phyloP scores from a whole-genome alignment of 2,888 invertebrate genomes.

The Ectemnius continuus region DNA sequence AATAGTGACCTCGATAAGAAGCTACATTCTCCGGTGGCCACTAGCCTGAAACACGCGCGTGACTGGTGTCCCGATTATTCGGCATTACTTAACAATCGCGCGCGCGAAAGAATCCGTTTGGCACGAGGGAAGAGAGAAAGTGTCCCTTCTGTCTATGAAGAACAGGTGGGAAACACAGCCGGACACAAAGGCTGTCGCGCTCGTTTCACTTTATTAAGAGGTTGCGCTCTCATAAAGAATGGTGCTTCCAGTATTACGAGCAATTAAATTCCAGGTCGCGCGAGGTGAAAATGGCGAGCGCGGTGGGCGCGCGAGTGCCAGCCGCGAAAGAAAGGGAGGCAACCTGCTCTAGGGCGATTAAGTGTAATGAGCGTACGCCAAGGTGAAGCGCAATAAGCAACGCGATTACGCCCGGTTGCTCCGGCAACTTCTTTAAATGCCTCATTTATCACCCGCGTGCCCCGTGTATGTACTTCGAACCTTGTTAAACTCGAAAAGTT shows the following conservation, averaged over 20 bases:
- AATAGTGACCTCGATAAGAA: too few relatives aligned
- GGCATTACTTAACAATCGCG: too few relatives aligned
- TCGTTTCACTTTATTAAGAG: constrained; percentile 10
- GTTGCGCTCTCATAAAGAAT: constrained; percentile 6
- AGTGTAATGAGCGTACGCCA: constrained; percentile 1
- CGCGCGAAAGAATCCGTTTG: too few relatives aligned
- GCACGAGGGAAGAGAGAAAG: too few relatives aligned
- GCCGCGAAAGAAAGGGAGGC: background rate
- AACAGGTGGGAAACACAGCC: background rate
- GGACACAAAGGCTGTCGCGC: constrained; percentile 1
- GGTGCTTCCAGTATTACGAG: constrained; percentile 7
- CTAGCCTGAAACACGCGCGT: too few relatives aligned
- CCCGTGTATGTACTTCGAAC: background rate
- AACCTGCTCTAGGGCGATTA: background rate
- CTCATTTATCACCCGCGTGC: background rate
- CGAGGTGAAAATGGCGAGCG: constrained; percentile 2
- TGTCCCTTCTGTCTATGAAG: background rate
- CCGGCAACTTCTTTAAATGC: background rate
- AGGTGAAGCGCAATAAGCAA: constrained; percentile 1
- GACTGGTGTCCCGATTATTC: too few relatives aligned
- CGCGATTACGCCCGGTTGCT: background rate
- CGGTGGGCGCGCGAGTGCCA: background rate
- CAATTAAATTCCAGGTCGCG: constrained; percentile 8
- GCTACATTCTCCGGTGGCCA: too few relatives aligned
- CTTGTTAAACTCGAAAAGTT: background rate